Conservation (phyloP, 2,888 invertebrate species). For the Drosophila lutescens region DNA sequence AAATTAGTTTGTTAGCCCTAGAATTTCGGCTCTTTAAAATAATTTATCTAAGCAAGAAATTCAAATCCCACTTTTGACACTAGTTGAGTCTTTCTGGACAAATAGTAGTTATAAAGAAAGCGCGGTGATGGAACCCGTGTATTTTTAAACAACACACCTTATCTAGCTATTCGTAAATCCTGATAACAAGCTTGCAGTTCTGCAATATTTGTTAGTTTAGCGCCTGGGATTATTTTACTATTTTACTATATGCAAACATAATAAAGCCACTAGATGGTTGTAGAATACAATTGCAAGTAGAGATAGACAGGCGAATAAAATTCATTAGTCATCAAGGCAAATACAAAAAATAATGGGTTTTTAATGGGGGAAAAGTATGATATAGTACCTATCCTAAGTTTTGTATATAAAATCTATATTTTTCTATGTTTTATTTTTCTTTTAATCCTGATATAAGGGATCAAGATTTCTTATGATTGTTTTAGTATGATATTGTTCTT, state of each 20-base stretch:
- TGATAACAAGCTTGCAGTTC: background rate
- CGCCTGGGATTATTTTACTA: background rate
- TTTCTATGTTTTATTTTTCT: no score
- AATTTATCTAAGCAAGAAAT: background rate
- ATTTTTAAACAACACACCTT: background rate
- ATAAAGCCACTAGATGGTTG: background rate
- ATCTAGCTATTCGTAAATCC: background rate
- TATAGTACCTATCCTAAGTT: no score
- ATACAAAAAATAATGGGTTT: background rate
- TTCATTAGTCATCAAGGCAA: background rate
- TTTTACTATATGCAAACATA: background rate
- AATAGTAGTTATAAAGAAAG: background rate
- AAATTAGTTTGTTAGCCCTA: conserved; percentile 7
- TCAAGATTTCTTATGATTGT: no score
- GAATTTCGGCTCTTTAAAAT: background rate
- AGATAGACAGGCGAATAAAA: background rate
- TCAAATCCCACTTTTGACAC: background rate
- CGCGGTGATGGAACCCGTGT: background rate
- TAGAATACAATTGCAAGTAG: background rate
- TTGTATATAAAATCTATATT: no score
- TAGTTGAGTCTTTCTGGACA: background rate
- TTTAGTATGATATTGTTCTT: no score
- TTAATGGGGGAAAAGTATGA: background rate
- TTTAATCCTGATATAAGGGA: background rate
- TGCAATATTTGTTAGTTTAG: background rate